phyloP scores from a whole-genome alignment of 2,113 vertebrate species.

The Petrocephalus zakoni region DNA sequence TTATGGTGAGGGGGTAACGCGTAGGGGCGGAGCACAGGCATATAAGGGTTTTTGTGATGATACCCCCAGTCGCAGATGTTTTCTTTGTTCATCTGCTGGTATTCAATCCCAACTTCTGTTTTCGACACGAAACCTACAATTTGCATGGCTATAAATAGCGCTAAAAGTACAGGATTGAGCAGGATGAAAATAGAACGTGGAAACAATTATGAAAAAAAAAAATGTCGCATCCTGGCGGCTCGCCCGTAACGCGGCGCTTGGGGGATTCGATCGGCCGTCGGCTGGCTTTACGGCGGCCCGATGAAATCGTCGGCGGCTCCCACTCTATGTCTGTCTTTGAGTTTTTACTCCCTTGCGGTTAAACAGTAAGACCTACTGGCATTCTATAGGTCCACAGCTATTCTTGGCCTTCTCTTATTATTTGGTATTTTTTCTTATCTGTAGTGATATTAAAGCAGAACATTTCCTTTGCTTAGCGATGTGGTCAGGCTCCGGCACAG shows the following conservation, averaged over 20 bases:
- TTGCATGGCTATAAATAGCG: conserved; percentile 1
- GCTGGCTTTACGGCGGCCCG: not conserved
- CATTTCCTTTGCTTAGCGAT: not conserved
- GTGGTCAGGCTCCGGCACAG: not conserved
- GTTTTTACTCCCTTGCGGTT: not conserved
- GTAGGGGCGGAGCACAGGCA: not conserved
- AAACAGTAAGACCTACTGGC: not conserved
- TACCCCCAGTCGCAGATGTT: not conserved
- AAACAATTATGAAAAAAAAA: not conserved
- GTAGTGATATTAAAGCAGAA: not conserved
- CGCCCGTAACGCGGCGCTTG: not conserved
- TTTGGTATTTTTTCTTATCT: not conserved
- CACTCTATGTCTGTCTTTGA: not conserved
- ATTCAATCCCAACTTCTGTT: not conserved
- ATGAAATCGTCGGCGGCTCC: not conserved
- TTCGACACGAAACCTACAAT: not conserved
- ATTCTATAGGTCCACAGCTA: not conserved
- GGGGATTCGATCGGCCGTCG: no score
- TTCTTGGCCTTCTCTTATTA: not conserved
- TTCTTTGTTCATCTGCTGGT: not conserved
- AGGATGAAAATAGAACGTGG: conserved; percentile 1
- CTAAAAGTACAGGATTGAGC: not conserved
- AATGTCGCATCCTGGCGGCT: not conserved
- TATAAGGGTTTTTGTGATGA: not conserved
- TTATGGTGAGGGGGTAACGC: not conserved